These are phyloP conservation scores for Phataginus tricuspis DNA, from an alignment of 2,797 vertebrate genomes.

Conservation along the genomic window DNA sequence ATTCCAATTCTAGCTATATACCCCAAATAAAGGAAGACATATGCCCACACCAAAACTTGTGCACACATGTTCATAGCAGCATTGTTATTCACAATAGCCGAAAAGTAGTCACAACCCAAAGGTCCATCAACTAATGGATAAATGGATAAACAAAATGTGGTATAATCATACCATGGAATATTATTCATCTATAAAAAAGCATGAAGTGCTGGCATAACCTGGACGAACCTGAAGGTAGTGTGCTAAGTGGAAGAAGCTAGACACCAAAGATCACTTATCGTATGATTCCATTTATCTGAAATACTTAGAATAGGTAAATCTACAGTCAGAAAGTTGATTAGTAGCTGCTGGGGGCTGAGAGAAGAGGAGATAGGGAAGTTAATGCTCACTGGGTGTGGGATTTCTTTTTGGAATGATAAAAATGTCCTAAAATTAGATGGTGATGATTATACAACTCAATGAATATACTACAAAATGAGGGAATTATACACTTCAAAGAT, in stretches of 20 bases:
- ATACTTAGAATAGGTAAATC: neutral
- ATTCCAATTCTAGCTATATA: neutral
- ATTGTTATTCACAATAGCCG: neutral
- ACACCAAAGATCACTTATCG: neutral
- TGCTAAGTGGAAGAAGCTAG: neutral
- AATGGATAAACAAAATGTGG: neutral
- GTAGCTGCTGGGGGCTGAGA: neutral
- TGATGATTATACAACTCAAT: neutral
- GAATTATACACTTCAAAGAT: neutral
- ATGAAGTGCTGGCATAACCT: neutral
- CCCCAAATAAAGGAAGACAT: neutral
- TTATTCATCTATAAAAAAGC: neutral
- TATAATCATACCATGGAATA: neutral
- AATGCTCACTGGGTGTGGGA: neutral
- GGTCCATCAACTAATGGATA: neutral
- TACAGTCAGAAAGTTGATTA: neutral
- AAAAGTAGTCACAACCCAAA: neutral
- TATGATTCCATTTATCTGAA: slow-evolving; percentile 1
- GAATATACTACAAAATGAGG: neutral
- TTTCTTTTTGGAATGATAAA: neutral
- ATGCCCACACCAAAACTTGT: neutral
- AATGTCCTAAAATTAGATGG: slow-evolving; percentile 35
- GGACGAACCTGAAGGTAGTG: neutral
- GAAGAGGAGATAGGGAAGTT: neutral
- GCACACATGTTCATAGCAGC: neutral